A percentile compares a stretch with the other conserved stretches of the same genome.
These are phyloP conservation scores for Caenorhabditis elegans DNA, from an alignment of 1,140 invertebrate genomes.

Conservation along the genomic window DNA sequence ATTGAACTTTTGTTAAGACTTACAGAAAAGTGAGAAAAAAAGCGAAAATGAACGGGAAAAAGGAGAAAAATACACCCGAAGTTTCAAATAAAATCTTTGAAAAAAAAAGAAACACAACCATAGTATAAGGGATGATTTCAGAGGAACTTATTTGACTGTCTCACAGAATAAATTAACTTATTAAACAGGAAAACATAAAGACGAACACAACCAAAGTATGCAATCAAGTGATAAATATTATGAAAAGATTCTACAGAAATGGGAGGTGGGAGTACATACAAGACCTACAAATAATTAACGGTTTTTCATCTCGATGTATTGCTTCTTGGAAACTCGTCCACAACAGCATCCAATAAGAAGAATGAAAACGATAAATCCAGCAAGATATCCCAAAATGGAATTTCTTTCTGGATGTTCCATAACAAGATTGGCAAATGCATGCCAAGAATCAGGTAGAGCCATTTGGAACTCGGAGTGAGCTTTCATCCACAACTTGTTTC, in stretches of 20 bases:
- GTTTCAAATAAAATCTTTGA: neutral
- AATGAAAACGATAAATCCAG: slow-evolving; percentile 54
- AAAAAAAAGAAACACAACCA: neutral
- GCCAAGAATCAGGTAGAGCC: slow-evolving; percentile 59
- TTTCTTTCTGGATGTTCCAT: slow-evolving; percentile 40
- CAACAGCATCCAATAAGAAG: slow-evolving; percentile 64
- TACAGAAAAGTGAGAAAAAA: no score
- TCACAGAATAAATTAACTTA: no score
- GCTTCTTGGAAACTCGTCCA: slow-evolving; percentile 58
- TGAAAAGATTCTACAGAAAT: neutral
- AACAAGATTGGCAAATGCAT: slow-evolving; percentile 48
- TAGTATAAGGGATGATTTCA: neutral
- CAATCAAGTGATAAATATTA: neutral
- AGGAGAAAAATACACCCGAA: neutral
- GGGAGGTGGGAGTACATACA: no score
- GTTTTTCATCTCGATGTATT: slow-evolving; percentile 59
- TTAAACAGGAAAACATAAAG: no score
- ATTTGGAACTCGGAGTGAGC: slow-evolving; percentile 63
- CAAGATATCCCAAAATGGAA: slow-evolving; percentile 60
- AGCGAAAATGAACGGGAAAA: neutral
- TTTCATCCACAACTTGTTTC: slow-evolving; percentile 63
- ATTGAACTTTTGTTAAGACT: no score
- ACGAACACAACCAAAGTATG: neutral
- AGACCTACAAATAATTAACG: slow-evolving; percentile 47
- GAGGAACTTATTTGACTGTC: no score